Base-by-base conservation (phyloP, 2,113 vertebrate species). In the Heloderma charlesbogerti region DNA sequence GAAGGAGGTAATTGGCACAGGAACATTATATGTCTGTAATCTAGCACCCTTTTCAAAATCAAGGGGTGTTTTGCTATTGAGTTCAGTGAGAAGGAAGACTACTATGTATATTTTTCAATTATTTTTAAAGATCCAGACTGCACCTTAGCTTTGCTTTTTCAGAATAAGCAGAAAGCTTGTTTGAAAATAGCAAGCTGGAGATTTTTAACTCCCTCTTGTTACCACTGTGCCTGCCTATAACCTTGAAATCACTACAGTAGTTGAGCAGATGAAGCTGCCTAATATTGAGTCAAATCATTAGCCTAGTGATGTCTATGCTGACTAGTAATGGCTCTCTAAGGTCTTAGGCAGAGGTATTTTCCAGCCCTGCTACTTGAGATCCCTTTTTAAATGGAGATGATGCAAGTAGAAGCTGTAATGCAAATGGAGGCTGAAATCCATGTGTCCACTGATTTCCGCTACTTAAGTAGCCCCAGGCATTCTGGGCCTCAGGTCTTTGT, bases 401-500 rank as follows among this genome's bases (percentile, higher is more conserved):
- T 85, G 57, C 71, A 90, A 86, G 78, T 84, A 15, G 77, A 89
- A 45, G 66, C 25, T 89, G 91, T 93, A 95, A 96, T 96, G 94
- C 96, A 94, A 95, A 97, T 96, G 93, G 88, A 93, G 95, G 89
- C 92, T 91, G 95, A 96, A 96, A 97, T 94, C 94, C 95, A 88
- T 88, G 94, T 95, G 94, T 92, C 95, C 96, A 95, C 93, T 75
- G 95, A 96, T 97, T 95, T 63, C 94, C 94, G 86, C 96, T 97
- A 96, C 96, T 93, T 90, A 86, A 74, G 94, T 94, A 94, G 97
- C 97, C 97, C 95, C 95, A 97, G 97, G 97, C 97, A 94, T 82
- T 94, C 95, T 54, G 92, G 97, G 96, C 96, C 96, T 89, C 83
- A 94, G 93, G 95, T 92, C 95, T 97, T 96, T 97, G 96, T 94